phyloP scores from a whole-genome alignment of 1,140 invertebrate species.

The Calosoma granatense region DNA sequence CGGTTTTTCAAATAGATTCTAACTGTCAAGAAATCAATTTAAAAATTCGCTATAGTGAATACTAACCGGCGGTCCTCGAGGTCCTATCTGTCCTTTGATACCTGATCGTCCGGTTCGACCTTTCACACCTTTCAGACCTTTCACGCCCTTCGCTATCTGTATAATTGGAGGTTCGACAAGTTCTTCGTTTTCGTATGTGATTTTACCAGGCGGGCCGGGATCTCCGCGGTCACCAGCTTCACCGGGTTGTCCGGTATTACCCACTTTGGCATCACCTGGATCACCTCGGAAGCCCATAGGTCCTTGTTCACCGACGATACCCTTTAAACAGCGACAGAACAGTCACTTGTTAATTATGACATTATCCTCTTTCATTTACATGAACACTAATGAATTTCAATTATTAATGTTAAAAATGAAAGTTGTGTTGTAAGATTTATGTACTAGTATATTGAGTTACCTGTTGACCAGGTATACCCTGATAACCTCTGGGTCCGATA shows the following conservation, averaged over 20 bases:
- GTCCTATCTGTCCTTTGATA: constrained; percentile 45
- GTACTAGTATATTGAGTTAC: constrained; percentile 31
- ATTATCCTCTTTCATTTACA: too few species aligned
- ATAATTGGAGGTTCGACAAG: background rate
- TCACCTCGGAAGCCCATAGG: constrained; percentile 46
- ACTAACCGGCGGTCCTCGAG: constrained; percentile 42
- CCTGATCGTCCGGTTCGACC: constrained; percentile 42
- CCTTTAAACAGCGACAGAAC: constrained; percentile 17
- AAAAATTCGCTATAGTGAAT: too few species aligned
- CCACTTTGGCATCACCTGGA: constrained; percentile 32
- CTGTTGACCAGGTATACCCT: constrained; percentile 35
- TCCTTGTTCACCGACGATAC: constrained; percentile 43
- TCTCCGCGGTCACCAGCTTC: constrained; percentile 33
- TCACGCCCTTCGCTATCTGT: constrained; percentile 25
- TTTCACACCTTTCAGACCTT: constrained; percentile 41
- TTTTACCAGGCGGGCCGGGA: constrained; percentile 10
- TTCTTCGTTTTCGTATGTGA: constrained; percentile 23
- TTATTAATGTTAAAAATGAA: background rate
- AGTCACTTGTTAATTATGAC: too few species aligned
- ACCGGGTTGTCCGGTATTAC: constrained; percentile 35
- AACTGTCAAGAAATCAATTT: too few species aligned
- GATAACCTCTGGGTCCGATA: constrained; percentile 36
- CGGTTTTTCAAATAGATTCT: too few species aligned
- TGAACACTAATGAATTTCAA: constrained; percentile 9
- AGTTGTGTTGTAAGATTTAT: too few species aligned